A percentile compares a stretch with the other conserved stretches of the same genome.
Conservation (phyloP, 2,888 invertebrate species). For the Yponomeuta plumbellus region DNA sequence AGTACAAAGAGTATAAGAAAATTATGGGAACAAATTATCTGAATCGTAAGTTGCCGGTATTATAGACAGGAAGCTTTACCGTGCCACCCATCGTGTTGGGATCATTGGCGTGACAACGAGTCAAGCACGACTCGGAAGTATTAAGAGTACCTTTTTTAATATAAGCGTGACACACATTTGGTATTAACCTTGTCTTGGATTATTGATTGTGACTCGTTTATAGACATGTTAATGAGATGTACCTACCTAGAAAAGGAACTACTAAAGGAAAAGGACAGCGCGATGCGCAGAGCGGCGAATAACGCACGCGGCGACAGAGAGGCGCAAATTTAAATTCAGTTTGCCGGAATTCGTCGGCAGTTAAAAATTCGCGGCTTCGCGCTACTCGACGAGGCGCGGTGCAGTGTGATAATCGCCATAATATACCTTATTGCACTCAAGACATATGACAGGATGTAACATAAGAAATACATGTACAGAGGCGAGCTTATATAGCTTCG, state of each 20-base stretch:
- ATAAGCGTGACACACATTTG: neutral
- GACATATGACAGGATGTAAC: no score
- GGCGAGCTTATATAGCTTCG: neutral
- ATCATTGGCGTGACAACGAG: neutral
- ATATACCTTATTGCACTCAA: no score
- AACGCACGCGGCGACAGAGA: no score
- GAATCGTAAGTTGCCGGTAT: neutral
- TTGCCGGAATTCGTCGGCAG: no score
- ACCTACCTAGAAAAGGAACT: no score
- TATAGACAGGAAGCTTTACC: neutral
- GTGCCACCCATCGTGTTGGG: neutral
- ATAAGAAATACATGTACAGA: no score
- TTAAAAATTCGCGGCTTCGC: no score
- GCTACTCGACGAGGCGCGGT: no score
- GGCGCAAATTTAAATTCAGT: no score
- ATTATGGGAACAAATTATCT: neutral
- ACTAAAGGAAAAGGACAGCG: no score
- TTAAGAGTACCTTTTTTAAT: neutral
- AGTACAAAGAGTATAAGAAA: neutral
- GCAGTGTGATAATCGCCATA: no score
- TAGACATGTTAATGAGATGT: neutral
- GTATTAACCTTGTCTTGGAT: neutral
- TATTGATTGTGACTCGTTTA: neutral
- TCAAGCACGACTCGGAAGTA: neutral
- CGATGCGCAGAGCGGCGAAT: no score